phyloP scores from a whole-genome alignment of 2,888 invertebrate species.

The Tipula helvola region DNA sequence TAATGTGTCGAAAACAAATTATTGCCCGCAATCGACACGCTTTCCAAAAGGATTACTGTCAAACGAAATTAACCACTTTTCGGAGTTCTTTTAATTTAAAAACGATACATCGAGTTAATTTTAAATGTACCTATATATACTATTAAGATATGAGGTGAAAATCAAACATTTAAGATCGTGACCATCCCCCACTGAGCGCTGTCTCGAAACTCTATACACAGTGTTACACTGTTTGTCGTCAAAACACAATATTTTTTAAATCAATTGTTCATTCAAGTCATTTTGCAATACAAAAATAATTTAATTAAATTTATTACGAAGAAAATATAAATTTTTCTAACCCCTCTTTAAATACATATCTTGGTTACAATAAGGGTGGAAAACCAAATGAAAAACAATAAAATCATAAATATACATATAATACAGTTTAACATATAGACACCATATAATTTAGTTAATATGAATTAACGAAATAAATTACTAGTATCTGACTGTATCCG shows the following conservation, averaged over 20 bases:
- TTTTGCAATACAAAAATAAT: neutral
- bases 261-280: slow-evolving; percentile 4
- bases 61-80: neutral
- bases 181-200: neutral
- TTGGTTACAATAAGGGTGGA: neutral
- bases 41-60: neutral
- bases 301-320: neutral
- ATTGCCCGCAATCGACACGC: neutral
- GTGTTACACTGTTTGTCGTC: neutral
- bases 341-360: neutral
- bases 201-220: neutral
- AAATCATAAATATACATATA: neutral
- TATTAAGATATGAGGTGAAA: neutral
- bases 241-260: neutral
- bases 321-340: neutral
- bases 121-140: neutral
- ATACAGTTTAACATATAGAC: neutral
- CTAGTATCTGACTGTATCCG: neutral
- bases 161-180: neutral
- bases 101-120: neutral
- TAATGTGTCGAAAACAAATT: neutral
- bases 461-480: neutral
- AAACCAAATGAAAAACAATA: neutral
- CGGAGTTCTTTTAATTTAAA: neutral
- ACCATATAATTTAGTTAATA: neutral